Evolutionary conservation across 1,140 invertebrate genomes (phyloP), one percentile per base, ranked within the genome.

Genomic region (Leptinotarsa undecemlineata): DNA sequence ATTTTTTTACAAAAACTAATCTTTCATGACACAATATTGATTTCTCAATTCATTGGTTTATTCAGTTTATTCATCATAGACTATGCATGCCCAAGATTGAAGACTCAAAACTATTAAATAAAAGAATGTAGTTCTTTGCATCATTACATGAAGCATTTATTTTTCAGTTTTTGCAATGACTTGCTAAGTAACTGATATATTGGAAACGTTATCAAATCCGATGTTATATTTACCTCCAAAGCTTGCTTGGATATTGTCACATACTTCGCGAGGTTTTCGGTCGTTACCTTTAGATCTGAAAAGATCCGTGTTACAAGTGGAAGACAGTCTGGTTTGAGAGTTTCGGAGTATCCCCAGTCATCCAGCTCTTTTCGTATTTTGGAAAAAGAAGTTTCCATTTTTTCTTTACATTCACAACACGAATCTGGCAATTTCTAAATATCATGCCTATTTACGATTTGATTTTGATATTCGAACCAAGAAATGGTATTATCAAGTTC

Each of bases 221-320:
- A 42, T 11, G 11, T 26, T 71, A 66, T 63, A 76, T 73, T 72
- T 78, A 90, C 89, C 85, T 90, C 86, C 33, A 88, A 83, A 71
- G 89, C 89, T 79, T 91, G 87, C 84, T 92, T 89, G 6, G 91
- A 90, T 64, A 92, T 83, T 66, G 91, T 89, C 87, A 94, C 95
- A 79, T 92, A 93, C 85, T 94, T 90, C 80, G 92, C 91, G 42
- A 95, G 85, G 82, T 91, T 94, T 70, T 92, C 90, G 33, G 92
- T 95, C 20, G 93, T 94, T 82, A 93, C 90, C 71, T 94, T 85
- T 68, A 95, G 87, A 86, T 95, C 94, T 70, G 88, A 89, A 73
- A 94, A 83, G 74, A 95, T 84, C 83, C 89, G 90, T 86, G 94
- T 92, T 75, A 94, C 91, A 72, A 95, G 85, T 62, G 92, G 90